Evolutionary conservation across 2,113 vertebrate genomes (phyloP).

Genomic region (Symphodus melops): DNA sequence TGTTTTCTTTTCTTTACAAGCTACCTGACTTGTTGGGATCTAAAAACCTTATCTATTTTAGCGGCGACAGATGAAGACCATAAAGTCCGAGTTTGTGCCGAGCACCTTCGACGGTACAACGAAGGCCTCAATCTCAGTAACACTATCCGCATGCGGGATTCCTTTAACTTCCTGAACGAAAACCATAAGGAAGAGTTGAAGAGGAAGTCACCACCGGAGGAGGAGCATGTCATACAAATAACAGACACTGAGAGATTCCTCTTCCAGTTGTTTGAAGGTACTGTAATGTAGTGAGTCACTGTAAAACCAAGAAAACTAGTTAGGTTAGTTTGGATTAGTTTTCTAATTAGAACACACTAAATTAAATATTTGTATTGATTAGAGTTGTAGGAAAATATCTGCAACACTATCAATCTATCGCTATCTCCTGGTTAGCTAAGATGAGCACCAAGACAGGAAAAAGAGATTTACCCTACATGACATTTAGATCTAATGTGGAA

Average conservation of each 20-base stretch:
- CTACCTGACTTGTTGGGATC: no score
- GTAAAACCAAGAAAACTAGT: no score
- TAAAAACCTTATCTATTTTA: conserved; percentile 60
- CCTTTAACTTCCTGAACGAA: conserved; percentile 86
- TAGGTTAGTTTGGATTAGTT: no score
- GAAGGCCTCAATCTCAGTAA: conserved; percentile 92
- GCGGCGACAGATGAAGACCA: conserved; percentile 90
- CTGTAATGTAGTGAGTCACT: not conserved
- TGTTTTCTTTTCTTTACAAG: not conserved
- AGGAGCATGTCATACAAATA: conserved; percentile 75
- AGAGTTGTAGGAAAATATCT: no score
- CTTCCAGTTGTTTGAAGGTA: conserved; percentile 89
- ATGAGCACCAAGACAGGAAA: not conserved
- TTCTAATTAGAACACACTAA: no score
- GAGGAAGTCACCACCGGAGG: conserved; percentile 83
- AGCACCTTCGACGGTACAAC: conserved; percentile 93
- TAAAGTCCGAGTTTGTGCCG: conserved; percentile 89
- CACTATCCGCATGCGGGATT: conserved; percentile 92
- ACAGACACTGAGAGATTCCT: conserved; percentile 91
- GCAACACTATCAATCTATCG: not conserved
- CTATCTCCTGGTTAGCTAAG: conserved; percentile 1
- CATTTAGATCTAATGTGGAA: no score
- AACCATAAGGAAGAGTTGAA: conserved; percentile 88
- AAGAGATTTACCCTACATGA: no score
- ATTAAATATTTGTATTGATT: no score